Conservation (phyloP, 1,140 invertebrate species). For the Hycleus cichorii region DNA sequence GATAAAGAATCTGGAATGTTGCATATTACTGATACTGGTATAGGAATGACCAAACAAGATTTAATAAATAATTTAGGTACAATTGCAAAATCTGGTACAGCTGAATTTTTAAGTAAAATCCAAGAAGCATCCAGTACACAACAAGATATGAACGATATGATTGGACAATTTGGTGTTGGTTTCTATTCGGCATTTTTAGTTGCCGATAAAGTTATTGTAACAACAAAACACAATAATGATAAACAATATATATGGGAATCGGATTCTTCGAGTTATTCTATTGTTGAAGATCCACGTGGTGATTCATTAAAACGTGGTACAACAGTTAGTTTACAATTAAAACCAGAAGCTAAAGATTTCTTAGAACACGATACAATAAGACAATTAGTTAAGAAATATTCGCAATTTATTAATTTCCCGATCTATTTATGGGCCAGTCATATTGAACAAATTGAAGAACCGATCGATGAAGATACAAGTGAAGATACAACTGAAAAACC, state of each 20-base stretch:
- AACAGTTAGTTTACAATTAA: slow-evolving; percentile 72
- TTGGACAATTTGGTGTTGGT: slow-evolving; percentile 94
- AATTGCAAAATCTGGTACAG: slow-evolving; percentile 98
- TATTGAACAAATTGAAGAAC: slow-evolving; percentile 81
- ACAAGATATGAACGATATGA: slow-evolving; percentile 76
- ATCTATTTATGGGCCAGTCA: slow-evolving; percentile 96
- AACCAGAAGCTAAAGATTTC: slow-evolving; percentile 95
- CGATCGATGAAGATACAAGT: slow-evolving; percentile 43
- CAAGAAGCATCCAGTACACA: slow-evolving; percentile 56
- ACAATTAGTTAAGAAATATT: slow-evolving; percentile 93
- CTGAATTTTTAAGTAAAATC: slow-evolving; percentile 94
- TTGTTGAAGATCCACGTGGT: slow-evolving; percentile 90
- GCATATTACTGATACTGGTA: slow-evolving; percentile 93
- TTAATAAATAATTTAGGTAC: slow-evolving; percentile 96
- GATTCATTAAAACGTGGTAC: slow-evolving; percentile 34
- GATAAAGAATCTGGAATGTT: slow-evolving; percentile 93
- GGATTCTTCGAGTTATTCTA: slow-evolving; percentile 79
- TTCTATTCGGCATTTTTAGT: slow-evolving; percentile 98
- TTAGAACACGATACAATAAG: slow-evolving; percentile 87
- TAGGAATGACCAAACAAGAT: slow-evolving; percentile 96
- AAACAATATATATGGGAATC: slow-evolving; percentile 98
- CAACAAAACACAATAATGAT: slow-evolving; percentile 93
- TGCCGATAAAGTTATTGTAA: slow-evolving; percentile 84
- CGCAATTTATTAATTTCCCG: slow-evolving; percentile 99
- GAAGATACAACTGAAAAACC: slow-evolving; percentile 34